A percentile compares a stretch with the other conserved stretches of the same genome.
phyloP scores from a whole-genome alignment of 2,888 invertebrate genomes.

The Parochlus steinenii region DNA sequence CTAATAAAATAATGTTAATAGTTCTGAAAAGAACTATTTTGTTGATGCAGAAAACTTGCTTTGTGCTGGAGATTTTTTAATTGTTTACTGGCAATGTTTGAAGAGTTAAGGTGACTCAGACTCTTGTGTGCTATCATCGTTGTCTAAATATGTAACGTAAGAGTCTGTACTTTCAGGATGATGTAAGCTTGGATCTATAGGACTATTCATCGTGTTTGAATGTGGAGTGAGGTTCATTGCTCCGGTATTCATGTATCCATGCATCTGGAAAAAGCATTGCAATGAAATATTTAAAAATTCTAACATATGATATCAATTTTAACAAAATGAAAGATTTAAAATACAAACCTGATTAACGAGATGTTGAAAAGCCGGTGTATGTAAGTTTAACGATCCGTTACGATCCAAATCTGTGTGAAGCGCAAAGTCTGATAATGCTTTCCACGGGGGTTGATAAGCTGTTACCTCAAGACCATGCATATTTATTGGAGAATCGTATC shows the following conservation, averaged over 20 bases:
- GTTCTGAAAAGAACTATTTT: no score
- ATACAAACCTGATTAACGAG: conserved; percentile 79
- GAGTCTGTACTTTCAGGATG: conserved; percentile 71
- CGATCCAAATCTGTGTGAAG: conserved; percentile 81
- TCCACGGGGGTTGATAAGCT: conserved; percentile 95
- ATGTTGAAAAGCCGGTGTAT: conserved; percentile 15
- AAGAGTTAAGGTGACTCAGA: conserved; percentile 39
- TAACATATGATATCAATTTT: no score
- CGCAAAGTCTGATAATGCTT: conserved; percentile 89
- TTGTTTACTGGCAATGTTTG: background rate
- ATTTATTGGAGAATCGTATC: conserved; percentile 75
- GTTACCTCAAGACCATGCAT: conserved; percentile 73
- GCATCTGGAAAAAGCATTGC: background rate
- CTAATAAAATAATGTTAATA: no score
- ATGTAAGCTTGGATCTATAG: conserved; percentile 38
- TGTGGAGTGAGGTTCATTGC: conserved; percentile 5
- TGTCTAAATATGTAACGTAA: conserved; percentile 84
- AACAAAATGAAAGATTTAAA: no score
- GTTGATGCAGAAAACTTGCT: no score
- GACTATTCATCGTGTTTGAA: conserved; percentile 25
- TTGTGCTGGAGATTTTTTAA: background rate
- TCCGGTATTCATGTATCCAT: background rate
- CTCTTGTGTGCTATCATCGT: conserved; percentile 63
- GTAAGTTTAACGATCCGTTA: conserved; percentile 38
- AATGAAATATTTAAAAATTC: background rate